Base-by-base conservation (phyloP, 2,113 vertebrate genomes). In the Pedetes capensis region DNA sequence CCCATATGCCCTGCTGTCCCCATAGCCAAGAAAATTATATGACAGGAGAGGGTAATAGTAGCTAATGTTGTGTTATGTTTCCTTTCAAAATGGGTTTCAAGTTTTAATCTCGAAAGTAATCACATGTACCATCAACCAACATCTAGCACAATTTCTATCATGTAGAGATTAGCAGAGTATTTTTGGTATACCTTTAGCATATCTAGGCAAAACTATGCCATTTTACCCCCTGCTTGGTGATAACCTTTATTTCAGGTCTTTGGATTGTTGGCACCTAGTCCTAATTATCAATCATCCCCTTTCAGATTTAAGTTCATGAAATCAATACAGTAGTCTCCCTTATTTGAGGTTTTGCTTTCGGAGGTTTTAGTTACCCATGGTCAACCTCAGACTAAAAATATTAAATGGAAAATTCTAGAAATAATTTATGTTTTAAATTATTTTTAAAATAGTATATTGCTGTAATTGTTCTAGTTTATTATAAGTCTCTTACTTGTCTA, bases 41-140 rank as follows among this genome's bases (percentile, higher is more conserved):
- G 57, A 86, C 14, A 68, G 37, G 12, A 37, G 32, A 57, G 55
- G 39, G 89, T 75, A 53, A 47, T 22, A 83, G 20, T n/a, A 75
- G 53, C 13, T 55, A 85, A 84, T 75, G 23, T 64, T 63, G 22
- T 49, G 44, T 6, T 61, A 57, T 14, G 11, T 86, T 72, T 89
- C 87, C 69, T 92, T 87, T 53, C 51, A 83, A 93, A 95, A 47
- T 92, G 68, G n/a, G 5, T 88, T 87, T 88, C 76, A 85, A 71
- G 47, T 57, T 89, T 69, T 80, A 90, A 86, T 86, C 83, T 82
- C 63, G 49, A 34, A 95, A 59, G 49, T 68, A 82, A 72, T n/a
- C 25, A 10, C 6, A 69, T 34, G 1, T n/a, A 42, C 55, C 27
- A n/a, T n/a, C 71, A 12, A 57, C 13, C 51, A 63, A 63, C 69